Evolutionary conservation across 2,113 vertebrate genomes (phyloP), one percentile per base, ranked within the genome.

Genomic region (Leptocoma aspasia): DNA sequence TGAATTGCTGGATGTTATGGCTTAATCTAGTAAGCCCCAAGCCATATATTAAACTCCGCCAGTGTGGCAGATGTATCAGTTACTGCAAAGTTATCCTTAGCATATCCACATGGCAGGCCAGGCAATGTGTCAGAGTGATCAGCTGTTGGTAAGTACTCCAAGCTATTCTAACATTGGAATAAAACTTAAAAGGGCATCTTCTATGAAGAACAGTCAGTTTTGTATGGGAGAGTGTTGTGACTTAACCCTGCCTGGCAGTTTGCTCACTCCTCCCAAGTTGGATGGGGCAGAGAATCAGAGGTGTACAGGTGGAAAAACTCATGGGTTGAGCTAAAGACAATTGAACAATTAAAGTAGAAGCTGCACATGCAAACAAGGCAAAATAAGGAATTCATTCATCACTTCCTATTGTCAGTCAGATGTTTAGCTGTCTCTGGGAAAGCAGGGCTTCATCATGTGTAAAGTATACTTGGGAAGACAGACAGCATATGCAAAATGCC

Each of bases 321-420:
- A 7, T 15, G 10, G 1, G 7, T 11, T 66, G n/a, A 73, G 16
- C 13, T 42, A 52, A 64, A 60, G 13, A 28, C 2, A 56, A 11
- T 26, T 64, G 44, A 63, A 77, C 4, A 65, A 22, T 23, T n/a
- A 65, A 89, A 75, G 27, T 8, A 75, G 18, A 94, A 86, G 6
- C 5, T 52, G 7, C 7, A 26, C 0, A 0, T 13, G 18, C 5
- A 83, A 89, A 12, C 7, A 80, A 65, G 70, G 2, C 10, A 49
- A 84, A 87, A 39, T 14, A 78, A 82, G 13, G 17, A 63, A 54
- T 52, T 59, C 1, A 13, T 79, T 82, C 9, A 45, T 33, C 45
- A 2, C 18, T 42, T 64, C 12, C 6, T 8, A 24, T 23, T 63
- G 10, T 9, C 28, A 65, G 13, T 28, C 6, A 45, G 21, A 7